phyloP scores from a whole-genome alignment of 2,888 invertebrate species.

The Melinaea menophilus region DNA sequence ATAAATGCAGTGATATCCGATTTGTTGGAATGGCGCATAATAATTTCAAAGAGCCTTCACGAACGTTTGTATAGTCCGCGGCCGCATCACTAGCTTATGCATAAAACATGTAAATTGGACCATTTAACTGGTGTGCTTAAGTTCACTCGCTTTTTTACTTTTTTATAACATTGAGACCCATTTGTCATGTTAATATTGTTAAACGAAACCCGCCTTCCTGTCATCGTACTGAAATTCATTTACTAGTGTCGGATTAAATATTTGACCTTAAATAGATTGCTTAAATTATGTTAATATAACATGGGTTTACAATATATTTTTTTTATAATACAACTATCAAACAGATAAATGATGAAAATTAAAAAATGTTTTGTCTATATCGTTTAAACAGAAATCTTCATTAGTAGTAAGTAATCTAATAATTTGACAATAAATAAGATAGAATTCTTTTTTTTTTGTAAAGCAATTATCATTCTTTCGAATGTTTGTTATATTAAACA shows the following conservation, averaged over 20 bases:
- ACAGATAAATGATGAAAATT: too few relatives aligned
- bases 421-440: too few relatives aligned
- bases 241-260: conserved; percentile 15
- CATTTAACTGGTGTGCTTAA: conserved; percentile 70
- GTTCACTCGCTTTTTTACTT: conserved; percentile 73
- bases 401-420: too few relatives aligned
- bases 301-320: too few relatives aligned
- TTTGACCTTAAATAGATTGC: neutral
- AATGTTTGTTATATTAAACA: too few relatives aligned
- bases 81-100: conserved; percentile 64
- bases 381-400: too few relatives aligned
- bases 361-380: too few relatives aligned
- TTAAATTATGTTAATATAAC: too few relatives aligned
- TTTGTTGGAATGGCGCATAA: conserved; percentile 72
- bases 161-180: conserved; percentile 71
- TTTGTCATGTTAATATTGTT: conserved; percentile 73
- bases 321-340: too few relatives aligned
- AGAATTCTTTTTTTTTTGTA: too few relatives aligned
- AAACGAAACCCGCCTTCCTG: conserved; percentile 45
- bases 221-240: conserved; percentile 19
- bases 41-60: conserved; percentile 67
- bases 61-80: conserved; percentile 54
- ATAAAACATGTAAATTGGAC: conserved; percentile 77
- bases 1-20: conserved; percentile 64
- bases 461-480: too few relatives aligned